Evolutionary conservation across 2,888 invertebrate genomes (phyloP).

Genomic region (Enchytraeus crypticus): DNA sequence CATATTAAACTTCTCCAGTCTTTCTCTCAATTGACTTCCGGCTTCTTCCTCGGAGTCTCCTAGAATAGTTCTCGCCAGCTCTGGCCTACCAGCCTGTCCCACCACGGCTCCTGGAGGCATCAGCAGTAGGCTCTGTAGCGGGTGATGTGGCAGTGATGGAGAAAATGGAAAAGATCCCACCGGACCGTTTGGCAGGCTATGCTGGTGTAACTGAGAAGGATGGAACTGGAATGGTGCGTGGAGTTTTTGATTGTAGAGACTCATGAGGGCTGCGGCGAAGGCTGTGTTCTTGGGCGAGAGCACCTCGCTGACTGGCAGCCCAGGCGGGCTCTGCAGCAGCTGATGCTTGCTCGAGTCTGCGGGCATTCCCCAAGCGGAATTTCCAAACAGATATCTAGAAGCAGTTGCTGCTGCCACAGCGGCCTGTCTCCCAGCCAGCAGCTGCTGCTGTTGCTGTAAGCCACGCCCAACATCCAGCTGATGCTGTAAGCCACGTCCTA

Average conservation of each 20-base stretch:
- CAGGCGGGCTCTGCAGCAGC: not conserved
- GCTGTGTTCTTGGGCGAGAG: slow-evolving; percentile 6
- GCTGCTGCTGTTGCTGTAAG: not conserved
- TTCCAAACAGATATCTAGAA: not conserved
- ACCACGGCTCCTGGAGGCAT: too few relatives aligned
- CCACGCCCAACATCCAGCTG: not conserved
- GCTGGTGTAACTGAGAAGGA: too few relatives aligned
- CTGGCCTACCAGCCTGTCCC: too few relatives aligned
- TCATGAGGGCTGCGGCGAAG: slow-evolving; percentile 31
- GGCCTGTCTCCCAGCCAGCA: not conserved
- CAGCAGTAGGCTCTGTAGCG: too few relatives aligned
- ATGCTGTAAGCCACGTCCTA: not conserved
- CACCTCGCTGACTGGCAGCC: not conserved
- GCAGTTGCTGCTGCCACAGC: not conserved
- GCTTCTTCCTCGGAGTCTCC: too few relatives aligned
- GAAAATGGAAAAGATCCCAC: too few relatives aligned
- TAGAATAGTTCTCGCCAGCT: too few relatives aligned
- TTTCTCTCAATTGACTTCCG: too few relatives aligned
- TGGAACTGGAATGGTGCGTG: too few relatives aligned
- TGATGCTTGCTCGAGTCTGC: not conserved
- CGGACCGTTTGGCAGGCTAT: too few relatives aligned
- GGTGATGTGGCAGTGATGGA: too few relatives aligned
- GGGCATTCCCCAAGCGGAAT: not conserved
- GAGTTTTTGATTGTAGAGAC: slow-evolving; percentile 32
- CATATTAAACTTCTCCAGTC: too few relatives aligned